phyloP scores from a whole-genome alignment of 2,113 vertebrate species.

The Melanotaenia duboulayi region DNA sequence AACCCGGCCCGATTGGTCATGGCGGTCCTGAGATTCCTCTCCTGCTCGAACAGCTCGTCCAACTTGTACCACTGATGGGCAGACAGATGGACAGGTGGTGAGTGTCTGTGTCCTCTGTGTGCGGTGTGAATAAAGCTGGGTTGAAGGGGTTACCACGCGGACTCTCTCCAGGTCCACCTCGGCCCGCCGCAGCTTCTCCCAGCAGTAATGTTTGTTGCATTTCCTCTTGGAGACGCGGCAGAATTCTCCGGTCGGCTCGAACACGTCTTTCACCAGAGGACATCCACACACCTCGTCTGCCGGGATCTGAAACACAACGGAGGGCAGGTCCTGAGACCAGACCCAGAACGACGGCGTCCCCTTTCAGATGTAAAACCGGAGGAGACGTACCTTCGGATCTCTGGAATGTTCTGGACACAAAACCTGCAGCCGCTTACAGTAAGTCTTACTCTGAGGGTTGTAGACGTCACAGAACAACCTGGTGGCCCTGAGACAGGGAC shows the following conservation, averaged over 20 bases:
- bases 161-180: conserved; percentile 92
- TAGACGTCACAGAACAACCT: conserved; percentile 90
- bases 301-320: conserved; percentile 77
- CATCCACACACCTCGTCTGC: conserved; percentile 92
- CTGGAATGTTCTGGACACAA: conserved; percentile 92
- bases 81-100: not conserved
- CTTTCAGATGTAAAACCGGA: not conserved
- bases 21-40: conserved; percentile 90
- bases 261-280: conserved; percentile 90
- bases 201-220: conserved; percentile 93
- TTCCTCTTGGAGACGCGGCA: conserved; percentile 90
- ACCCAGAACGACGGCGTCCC: too few species aligned
- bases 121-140: conserved; percentile 5
- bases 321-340: not conserved
- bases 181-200: conserved; percentile 90
- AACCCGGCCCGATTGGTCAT: conserved; percentile 93
- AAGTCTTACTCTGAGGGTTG: conserved; percentile 93
- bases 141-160: conserved; percentile 82
- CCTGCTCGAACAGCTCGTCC: conserved; percentile 93
- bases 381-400: conserved; percentile 87
- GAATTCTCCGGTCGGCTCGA: conserved; percentile 90
- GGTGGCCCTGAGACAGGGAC: conserved; percentile 78
- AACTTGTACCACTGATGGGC: conserved; percentile 90
- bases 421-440: conserved; percentile 93
- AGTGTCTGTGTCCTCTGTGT: too few species aligned